phyloP scores from a whole-genome alignment of 1,140 invertebrate species.

The Bombus pascuorum region DNA sequence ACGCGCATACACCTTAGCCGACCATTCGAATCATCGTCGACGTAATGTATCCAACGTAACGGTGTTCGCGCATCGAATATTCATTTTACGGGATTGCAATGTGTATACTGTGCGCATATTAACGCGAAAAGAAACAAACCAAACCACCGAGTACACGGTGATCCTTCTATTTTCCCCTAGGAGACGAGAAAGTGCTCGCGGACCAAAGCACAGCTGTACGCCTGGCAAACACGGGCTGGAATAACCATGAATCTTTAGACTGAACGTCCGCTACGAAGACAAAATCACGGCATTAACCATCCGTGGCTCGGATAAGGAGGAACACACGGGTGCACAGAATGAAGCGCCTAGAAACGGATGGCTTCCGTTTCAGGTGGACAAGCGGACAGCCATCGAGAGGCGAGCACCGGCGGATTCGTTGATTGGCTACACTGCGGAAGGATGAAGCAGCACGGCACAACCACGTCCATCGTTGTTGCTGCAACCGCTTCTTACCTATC shows the following conservation, averaged over 20 bases:
- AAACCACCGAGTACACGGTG: not conserved
- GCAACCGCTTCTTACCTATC: conserved; percentile 50
- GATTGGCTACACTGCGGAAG: conserved; percentile 63
- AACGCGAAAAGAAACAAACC: not conserved
- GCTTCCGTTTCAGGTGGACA: conserved; percentile 63
- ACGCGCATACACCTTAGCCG: no score
- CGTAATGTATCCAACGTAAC: not conserved
- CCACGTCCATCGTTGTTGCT: conserved; percentile 52
- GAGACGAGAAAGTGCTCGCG: not conserved
- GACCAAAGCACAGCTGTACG: not conserved
- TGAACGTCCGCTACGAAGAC: conserved; percentile 34
- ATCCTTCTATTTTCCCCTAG: conserved; percentile 14
- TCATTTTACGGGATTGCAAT: not conserved
- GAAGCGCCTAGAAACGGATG: conserved; percentile 66
- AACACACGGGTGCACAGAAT: conserved; percentile 14
- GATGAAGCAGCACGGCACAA: conserved; percentile 54
- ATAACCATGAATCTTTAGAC: conserved; percentile 47
- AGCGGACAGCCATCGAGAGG: conserved; percentile 64
- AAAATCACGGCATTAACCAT: conserved; percentile 52
- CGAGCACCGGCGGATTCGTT: conserved; percentile 62
- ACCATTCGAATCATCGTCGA: no score
- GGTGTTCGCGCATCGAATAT: not conserved
- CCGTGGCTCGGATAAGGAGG: conserved; percentile 38
- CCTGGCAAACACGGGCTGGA: not conserved
- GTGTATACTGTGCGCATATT: not conserved